Conservation (phyloP, 2,888 invertebrate species). For the Philhelius pedissequus region DNA sequence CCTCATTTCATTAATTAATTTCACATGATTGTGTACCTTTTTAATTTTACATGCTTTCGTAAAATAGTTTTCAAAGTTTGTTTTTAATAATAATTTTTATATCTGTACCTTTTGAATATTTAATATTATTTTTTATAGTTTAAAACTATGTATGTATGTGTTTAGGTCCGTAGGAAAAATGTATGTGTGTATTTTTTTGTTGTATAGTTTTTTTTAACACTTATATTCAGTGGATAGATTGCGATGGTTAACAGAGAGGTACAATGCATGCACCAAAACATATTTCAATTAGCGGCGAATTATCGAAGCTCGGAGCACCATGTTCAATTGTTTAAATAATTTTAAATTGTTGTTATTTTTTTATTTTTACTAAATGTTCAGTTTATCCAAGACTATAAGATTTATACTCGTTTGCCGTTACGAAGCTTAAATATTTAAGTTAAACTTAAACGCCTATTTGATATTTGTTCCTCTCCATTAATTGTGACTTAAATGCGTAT, state of each 20-base stretch:
- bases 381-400: background rate
- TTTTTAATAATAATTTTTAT: background rate
- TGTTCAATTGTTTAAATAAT: constrained; percentile 58
- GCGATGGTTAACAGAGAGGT: constrained; percentile 58
- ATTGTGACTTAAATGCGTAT: background rate
- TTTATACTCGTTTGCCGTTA: background rate
- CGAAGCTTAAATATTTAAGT: background rate
- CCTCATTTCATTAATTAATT: constrained; percentile 49
- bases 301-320: constrained; percentile 66
- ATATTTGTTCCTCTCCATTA: background rate
- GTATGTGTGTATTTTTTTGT: constrained; percentile 35
- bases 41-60: constrained; percentile 59
- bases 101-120: constrained; percentile 5
- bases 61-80: constrained; percentile 27
- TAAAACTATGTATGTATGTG: constrained; percentile 19
- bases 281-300: constrained; percentile 60
- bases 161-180: constrained; percentile 63
- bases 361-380: constrained; percentile 19
- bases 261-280: constrained; percentile 56
- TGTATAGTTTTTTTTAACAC: constrained; percentile 38
- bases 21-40: constrained; percentile 34
- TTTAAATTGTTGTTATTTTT: constrained; percentile 16
- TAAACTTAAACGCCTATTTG: background rate
- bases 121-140: constrained; percentile 1
- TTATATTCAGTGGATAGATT: constrained; percentile 47